Base-by-base conservation (phyloP, 2,113 vertebrate species). In the Cheilinus undulatus region DNA sequence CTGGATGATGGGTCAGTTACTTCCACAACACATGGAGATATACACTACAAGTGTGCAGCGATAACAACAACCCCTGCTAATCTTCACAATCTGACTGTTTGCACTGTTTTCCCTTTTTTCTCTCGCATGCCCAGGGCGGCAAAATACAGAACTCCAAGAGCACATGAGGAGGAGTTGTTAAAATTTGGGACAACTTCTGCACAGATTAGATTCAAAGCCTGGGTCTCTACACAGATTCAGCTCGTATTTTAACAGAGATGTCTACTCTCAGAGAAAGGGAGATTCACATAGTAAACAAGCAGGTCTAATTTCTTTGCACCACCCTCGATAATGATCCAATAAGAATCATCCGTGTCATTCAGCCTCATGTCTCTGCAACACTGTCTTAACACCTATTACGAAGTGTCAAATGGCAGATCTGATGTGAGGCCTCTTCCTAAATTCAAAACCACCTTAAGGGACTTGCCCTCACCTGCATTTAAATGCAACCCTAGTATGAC, bases 301-400 rank as follows among this genome's bases (percentile, higher is more conserved):
- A 56, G 80, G 17, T 84, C 75, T 78, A 70, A 26, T 81, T 78
- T 69, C 70, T 76, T 54, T 57, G 67, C 70, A 68, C 76, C 79
- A 76, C 68, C 75, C 62, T 88, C 69, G 23, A 14, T 86, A 70
- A 80, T 62, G 69, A 83, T 78, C 75, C 86, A 88, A 73, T 83
- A 60, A 80, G 65, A 84, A 67, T 53, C 56, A 59, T 76, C 60
- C 73, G 38, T 69, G 15, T 62, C 66, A 65, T 75, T 60, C 59
- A 36, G 38, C 53, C 61, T 58, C 62, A 22, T 61, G 64, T 56
- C 42, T 53, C 76, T 53, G 34, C 57, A 30, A 36, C 46, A 34
- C 69, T 71, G 73, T 76, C 79, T 72, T 42, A 65, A 75, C 48
- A 65, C 74, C 58, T 49, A 53, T 67, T 65, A 58, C 66, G 43